Evolutionary conservation across 2,888 invertebrate species (phyloP).

Genomic region (Hydrotaea cyrtoneurina): DNA sequence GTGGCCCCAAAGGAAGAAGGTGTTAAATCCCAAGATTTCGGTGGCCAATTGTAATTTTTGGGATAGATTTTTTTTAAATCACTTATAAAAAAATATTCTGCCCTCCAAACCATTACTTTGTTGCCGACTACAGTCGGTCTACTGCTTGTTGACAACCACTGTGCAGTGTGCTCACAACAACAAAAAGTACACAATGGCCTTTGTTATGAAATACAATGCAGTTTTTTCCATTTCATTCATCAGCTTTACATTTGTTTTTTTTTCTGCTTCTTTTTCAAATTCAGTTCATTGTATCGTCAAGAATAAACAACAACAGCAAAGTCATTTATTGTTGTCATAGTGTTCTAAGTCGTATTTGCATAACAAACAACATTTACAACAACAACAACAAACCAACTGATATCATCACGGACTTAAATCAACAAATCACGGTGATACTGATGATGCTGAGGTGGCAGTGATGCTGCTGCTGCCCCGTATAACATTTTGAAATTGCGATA

Average conservation of each 20-base stretch:
- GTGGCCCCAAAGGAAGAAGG: too few species aligned
- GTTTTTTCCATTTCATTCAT: slow-evolving; percentile 8
- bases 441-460: neutral
- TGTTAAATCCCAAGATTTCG: too few species aligned
- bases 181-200: neutral
- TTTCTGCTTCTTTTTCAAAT: slow-evolving; percentile 5
- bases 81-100: too few species aligned
- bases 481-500: neutral
- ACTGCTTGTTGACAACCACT: neutral
- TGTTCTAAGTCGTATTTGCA: slow-evolving; percentile 15
- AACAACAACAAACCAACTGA: slow-evolving; percentile 17
- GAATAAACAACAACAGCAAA: neutral
- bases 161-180: neutral
- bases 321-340: neutral
- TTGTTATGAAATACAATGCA: neutral
- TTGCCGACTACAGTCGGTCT: too few species aligned
- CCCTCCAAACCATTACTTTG: too few species aligned
- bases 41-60: too few species aligned
- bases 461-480: neutral
- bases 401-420: neutral
- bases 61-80: too few species aligned
- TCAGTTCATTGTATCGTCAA: slow-evolving; percentile 29
- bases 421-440: neutral
- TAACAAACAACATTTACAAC: slow-evolving; percentile 1
- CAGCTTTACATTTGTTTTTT: neutral